These are phyloP conservation scores for Lophochroa leadbeateri DNA, from an alignment of 2,113 vertebrate genomes.

Conservation along the genomic window DNA sequence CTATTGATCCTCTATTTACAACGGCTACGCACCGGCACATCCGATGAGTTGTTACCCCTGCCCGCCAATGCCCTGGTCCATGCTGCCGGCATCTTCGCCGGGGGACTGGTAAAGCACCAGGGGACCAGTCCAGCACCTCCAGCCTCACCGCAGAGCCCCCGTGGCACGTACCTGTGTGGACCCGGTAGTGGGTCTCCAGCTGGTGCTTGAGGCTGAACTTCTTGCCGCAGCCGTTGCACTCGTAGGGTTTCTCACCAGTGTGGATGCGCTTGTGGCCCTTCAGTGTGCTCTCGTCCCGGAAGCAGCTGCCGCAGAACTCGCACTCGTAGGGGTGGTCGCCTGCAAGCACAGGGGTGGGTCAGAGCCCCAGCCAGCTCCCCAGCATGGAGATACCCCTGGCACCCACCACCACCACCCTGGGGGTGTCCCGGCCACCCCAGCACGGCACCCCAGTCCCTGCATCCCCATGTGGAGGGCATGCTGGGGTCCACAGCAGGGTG, in stretches of 20 bases:
- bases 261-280: constrained; percentile 95
- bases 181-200: constrained; percentile 98
- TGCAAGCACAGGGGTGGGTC: constrained; percentile 5
- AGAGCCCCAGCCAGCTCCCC: neutral
- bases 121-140: fast-evolving
- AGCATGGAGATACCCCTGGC: fast-evolving
- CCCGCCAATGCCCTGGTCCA: neutral
- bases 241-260: constrained; percentile 32
- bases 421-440: neutral
- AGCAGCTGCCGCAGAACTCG: constrained; percentile 98
- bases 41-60: neutral
- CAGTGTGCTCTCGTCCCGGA: constrained; percentile 96
- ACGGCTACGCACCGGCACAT: neutral
- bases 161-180: constrained; percentile 87
- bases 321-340: constrained; percentile 96
- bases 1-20: constrained; percentile 84
- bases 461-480: fast-evolving
- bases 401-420: fast-evolving
- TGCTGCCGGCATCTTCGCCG: fast-evolving
- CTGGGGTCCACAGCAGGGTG: fast-evolving
- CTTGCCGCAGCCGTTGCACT: constrained; percentile 93
- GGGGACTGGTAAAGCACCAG: fast-evolving
- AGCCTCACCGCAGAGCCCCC: neutral
- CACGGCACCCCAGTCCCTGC: fast-evolving
- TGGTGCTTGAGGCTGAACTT: constrained; percentile 99